Evolutionary conservation across 1,140 invertebrate genomes (phyloP).

Genomic region (Bombus soroeensis): DNA sequence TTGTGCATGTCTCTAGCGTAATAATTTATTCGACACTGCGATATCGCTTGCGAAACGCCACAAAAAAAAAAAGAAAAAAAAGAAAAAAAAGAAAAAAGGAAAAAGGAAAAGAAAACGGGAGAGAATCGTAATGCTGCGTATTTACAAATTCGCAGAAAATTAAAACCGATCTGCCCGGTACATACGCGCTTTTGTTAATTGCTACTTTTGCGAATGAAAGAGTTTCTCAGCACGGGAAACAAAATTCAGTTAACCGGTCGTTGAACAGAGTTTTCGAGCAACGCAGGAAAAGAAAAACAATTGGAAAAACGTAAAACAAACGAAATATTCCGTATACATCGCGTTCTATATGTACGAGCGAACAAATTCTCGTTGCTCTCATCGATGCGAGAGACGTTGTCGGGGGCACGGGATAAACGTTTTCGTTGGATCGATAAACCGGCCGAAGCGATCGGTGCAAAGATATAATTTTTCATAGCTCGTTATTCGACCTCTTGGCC

Average conservation of each 20-base stretch:
- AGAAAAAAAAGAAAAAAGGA: too few relatives aligned
- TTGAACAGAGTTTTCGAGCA: not conserved
- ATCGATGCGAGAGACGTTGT: not conserved
- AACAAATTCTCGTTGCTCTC: not conserved
- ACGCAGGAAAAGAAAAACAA: not conserved
- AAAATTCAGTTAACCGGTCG: not conserved
- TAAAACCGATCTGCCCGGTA: not conserved
- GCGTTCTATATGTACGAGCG: too few relatives aligned
- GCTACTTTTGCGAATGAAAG: not conserved
- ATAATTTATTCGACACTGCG: too few relatives aligned
- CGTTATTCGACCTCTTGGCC: conserved; percentile 3
- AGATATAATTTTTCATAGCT: conserved; percentile 12
- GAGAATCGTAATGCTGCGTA: too few relatives aligned
- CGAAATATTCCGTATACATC: too few relatives aligned
- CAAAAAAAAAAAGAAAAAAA: too few relatives aligned
- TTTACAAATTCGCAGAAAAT: not conserved
- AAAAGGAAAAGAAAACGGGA: too few relatives aligned
- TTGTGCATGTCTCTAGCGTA: too few relatives aligned
- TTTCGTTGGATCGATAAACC: not conserved
- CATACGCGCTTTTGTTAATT: not conserved
- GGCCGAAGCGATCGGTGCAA: too few relatives aligned
- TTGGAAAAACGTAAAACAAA: too few relatives aligned
- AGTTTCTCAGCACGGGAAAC: not conserved
- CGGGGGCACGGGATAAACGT: not conserved
- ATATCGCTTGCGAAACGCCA: too few relatives aligned